Evolutionary conservation across 2,797 vertebrate genomes (phyloP), one percentile per base, ranked within the genome.

Genomic region (Melanotaenia nigrans): DNA sequence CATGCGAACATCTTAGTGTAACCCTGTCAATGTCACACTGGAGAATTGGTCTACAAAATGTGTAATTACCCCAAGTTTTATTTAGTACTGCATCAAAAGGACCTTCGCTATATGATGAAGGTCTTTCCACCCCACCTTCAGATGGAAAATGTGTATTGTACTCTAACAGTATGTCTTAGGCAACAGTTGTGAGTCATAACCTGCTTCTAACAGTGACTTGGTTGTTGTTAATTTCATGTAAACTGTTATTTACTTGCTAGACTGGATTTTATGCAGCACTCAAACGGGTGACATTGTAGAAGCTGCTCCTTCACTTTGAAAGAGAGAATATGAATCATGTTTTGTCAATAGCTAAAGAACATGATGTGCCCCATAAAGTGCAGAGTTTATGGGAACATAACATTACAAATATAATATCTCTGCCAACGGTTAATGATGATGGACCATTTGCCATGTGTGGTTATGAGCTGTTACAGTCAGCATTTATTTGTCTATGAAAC

Each of bases 381-480:
- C 68, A 24, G 55, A 74, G 51, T 92, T 92, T 87, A 92, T 77
- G 68, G 71, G 78, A 73, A 88, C 83, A 73, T 82, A 68, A 68
- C 70, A 85, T 89, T 86, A 82, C 81, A 75, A 75, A 72, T 82
- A 68, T 77, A 73, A 76, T 73, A 42, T 58, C 73, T 83, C 78
- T 85, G 81, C 83, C 65, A 84, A 77, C 65, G 61, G 90, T 87
- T 90, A 89, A 88, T 85, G 89, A 88, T 76, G 73, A 82, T 73
- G 61, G 71, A 78, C 81, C 79, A 81, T 89, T 87, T 82, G 71
- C 79, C 74, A 40, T 84, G 72, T 83, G 68, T 81, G 71, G 57
- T 83, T 88, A 71, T 75, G 69, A 75, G 45, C 70, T 20, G 60
- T 84, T 77, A 59, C 67, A 73, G 82, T 83, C 74, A 70, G 71